phyloP scores from a whole-genome alignment of 1,140 invertebrate genomes.

The Alviniconcha marisindica region DNA sequence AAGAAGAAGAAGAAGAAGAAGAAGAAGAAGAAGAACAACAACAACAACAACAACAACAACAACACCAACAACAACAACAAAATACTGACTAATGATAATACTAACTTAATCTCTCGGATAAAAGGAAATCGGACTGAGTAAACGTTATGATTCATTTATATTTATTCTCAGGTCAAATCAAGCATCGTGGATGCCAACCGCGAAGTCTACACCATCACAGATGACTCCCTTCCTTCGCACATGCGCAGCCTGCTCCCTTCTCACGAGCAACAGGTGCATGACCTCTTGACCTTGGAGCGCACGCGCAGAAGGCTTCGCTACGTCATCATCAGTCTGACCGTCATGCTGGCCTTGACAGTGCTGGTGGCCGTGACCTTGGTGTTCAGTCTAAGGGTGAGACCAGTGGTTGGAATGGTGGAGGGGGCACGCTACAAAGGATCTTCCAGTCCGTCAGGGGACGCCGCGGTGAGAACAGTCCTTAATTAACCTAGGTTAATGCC shows the following conservation, averaged over 20 bases:
- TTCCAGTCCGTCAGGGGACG: too few relatives aligned
- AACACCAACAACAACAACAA: not conserved
- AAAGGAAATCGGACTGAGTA: not conserved
- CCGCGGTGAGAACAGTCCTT: too few relatives aligned
- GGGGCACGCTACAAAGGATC: too few relatives aligned
- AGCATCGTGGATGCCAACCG: constrained; percentile 7
- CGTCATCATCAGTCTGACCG: constrained; percentile 6
- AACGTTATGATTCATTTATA: not conserved
- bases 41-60: not conserved
- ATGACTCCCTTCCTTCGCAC: constrained; percentile 35
- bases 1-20: constrained; percentile 4
- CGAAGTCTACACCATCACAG: constrained; percentile 40
- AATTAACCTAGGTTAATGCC: too few relatives aligned
- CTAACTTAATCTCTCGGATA: not conserved
- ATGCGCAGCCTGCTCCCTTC: constrained; percentile 35
- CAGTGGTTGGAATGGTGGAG: not conserved
- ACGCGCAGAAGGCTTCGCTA: constrained; percentile 10
- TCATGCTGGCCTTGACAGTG: constrained; percentile 14
- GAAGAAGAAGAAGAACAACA: not conserved
- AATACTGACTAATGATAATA: not conserved
- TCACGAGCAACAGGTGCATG: constrained; percentile 27
- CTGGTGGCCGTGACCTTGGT: constrained; percentile 25
- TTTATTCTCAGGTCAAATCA: constrained; percentile 6
- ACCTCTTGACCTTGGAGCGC: constrained; percentile 18
- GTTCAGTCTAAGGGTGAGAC: constrained; percentile 1